Percentiles rank a stretch among this genome's conserved stretches.
phyloP scores from a whole-genome alignment of 2,797 vertebrate genomes.

The Rhabdophis nuchalis region DNA sequence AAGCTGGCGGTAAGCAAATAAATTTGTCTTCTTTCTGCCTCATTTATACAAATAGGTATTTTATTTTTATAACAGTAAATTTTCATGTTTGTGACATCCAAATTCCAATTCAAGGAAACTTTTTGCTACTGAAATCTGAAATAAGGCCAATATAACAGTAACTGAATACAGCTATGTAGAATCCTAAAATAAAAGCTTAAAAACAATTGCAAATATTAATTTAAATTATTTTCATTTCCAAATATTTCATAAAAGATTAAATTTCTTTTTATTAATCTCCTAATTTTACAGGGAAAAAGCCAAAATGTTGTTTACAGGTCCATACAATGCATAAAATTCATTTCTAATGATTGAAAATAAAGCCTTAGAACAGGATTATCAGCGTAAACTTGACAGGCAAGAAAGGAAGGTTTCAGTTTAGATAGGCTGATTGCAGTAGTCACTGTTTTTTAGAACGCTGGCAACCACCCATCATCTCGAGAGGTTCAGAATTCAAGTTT shows the following conservation, averaged over 20 bases:
- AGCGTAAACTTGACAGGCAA: background rate
- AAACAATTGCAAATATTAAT: background rate
- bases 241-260: background rate
- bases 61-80: background rate
- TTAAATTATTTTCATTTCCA: background rate
- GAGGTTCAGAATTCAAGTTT: constrained; percentile 14
- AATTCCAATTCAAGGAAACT: background rate
- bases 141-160: background rate
- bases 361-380: background rate
- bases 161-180: background rate
- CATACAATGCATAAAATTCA: background rate
- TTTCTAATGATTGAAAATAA: background rate
- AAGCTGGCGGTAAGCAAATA: background rate
- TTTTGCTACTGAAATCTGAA: background rate
- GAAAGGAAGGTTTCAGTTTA: background rate
- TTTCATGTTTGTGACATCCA: background rate
- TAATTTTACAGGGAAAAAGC: background rate
- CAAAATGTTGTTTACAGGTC: background rate
- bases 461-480: background rate
- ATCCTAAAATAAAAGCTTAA: background rate
- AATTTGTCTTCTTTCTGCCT: background rate
- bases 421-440: background rate
- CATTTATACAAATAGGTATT: background rate
- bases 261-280: background rate
- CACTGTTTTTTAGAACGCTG: constrained; percentile 9